phyloP scores from a whole-genome alignment of 2,888 invertebrate species.

The Oscheius sp. region DNA sequence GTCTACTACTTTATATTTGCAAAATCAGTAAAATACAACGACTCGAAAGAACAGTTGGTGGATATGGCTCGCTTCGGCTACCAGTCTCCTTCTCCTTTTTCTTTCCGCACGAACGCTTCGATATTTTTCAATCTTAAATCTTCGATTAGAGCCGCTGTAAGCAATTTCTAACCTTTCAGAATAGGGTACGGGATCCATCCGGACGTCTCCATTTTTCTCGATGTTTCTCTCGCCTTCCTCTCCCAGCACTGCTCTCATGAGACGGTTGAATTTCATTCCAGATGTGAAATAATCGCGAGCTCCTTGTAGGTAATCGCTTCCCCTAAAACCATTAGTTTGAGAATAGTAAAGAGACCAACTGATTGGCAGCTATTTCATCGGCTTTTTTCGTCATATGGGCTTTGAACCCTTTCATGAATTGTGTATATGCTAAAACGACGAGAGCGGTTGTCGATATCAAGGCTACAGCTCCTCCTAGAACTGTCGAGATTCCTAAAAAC shows the following conservation, averaged over 20 bases:
- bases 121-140: slow-evolving; percentile 34
- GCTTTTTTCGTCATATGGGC: slow-evolving; percentile 41
- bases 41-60: not conserved
- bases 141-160: not conserved
- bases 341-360: slow-evolving; percentile 31
- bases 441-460: slow-evolving; percentile 36
- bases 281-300: slow-evolving; percentile 57
- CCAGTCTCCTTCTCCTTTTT: not conserved
- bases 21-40: not conserved
- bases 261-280: slow-evolving; percentile 53
- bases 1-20: not conserved
- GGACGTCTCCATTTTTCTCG: slow-evolving; percentile 47
- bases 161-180: slow-evolving; percentile 34
- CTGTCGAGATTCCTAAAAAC: slow-evolving; percentile 37
- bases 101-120: slow-evolving; percentile 1
- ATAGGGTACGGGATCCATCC: slow-evolving; percentile 29
- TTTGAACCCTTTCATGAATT: slow-evolving; percentile 46
- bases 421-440: slow-evolving; percentile 40
- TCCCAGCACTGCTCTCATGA: slow-evolving; percentile 45
- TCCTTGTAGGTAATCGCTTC: slow-evolving; percentile 54
- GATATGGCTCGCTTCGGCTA: not conserved
- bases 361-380: slow-evolving; percentile 44
- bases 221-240: slow-evolving; percentile 50
- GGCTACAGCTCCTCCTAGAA: slow-evolving; percentile 40
- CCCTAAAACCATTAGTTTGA: slow-evolving; percentile 41